Conservation (phyloP, 2,113 vertebrate genomes). For the Holacanthus passer region DNA sequence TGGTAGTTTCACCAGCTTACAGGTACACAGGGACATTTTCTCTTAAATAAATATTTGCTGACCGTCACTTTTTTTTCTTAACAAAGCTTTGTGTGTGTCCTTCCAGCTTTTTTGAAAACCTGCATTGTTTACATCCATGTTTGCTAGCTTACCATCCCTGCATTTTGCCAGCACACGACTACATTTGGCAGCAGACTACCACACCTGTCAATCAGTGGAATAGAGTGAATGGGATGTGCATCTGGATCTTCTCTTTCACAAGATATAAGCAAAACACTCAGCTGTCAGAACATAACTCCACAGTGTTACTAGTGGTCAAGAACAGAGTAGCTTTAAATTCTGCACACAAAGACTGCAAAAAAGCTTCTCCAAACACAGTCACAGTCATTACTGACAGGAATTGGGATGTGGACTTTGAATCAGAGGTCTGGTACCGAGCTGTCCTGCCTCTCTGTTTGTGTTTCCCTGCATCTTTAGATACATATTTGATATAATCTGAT, state of each 20-base stretch:
- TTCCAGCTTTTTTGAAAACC: too few species aligned
- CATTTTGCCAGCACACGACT: neutral
- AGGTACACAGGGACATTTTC: neutral
- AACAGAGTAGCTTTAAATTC: neutral
- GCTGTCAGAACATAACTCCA: neutral
- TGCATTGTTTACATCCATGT: neutral
- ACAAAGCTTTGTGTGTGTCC: too few species aligned
- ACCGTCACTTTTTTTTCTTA: neutral
- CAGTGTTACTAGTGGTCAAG: neutral
- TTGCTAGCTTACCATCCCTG: neutral
- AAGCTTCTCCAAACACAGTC: conserved; percentile 6
- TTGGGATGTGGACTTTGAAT: conserved; percentile 16
- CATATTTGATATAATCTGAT: conserved; percentile 50
- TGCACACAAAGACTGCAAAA: neutral
- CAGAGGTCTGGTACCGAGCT: conserved; percentile 1
- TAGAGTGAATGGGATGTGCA: neutral
- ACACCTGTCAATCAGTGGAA: neutral
- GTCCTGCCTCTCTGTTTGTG: conserved; percentile 20
- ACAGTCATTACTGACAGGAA: conserved; percentile 22
- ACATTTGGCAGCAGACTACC: neutral
- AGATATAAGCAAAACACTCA: neutral
- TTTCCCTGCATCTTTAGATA: conserved; percentile 30
- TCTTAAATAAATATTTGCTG: neutral
- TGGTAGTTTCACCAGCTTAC: neutral
- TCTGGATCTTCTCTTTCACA: neutral